phyloP scores from a whole-genome alignment of 2,113 vertebrate species.

The Archilochus colubris region DNA sequence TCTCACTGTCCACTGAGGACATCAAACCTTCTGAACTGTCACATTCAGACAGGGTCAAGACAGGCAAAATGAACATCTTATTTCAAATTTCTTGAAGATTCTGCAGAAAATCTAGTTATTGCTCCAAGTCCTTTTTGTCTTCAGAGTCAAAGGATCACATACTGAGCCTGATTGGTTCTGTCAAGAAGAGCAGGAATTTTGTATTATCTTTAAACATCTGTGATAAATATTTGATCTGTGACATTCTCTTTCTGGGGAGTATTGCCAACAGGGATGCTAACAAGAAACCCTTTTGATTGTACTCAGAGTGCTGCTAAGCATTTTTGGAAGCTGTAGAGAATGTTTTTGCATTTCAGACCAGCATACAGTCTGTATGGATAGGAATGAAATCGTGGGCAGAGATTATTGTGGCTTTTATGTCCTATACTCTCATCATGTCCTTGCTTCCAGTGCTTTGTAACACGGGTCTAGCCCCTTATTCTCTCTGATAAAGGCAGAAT shows the following conservation, averaged over 20 bases:
- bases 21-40: neutral
- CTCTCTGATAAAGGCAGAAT: neutral
- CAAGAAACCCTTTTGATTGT: neutral
- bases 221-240: slow-evolving; percentile 70
- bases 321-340: neutral
- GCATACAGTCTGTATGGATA: neutral
- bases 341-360: neutral
- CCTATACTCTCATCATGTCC: neutral
- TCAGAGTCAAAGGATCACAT: neutral
- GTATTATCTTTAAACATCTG: slow-evolving; percentile 64
- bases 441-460: neutral
- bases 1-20: neutral
- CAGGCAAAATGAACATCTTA: neutral
- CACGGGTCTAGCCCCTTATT: neutral
- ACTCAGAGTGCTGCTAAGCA: neutral
- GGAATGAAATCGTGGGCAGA: neutral
- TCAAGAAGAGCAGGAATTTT: slow-evolving; percentile 20
- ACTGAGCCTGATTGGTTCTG: neutral
- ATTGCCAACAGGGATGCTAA: neutral
- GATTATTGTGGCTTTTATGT: neutral
- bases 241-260: neutral
- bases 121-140: neutral
- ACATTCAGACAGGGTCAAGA: neutral
- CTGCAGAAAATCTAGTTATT: neutral
- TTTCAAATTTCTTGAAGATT: neutral